These are phyloP conservation scores for Ephestia elutella DNA, from an alignment of 1,140 invertebrate species.

Conservation along the genomic window DNA sequence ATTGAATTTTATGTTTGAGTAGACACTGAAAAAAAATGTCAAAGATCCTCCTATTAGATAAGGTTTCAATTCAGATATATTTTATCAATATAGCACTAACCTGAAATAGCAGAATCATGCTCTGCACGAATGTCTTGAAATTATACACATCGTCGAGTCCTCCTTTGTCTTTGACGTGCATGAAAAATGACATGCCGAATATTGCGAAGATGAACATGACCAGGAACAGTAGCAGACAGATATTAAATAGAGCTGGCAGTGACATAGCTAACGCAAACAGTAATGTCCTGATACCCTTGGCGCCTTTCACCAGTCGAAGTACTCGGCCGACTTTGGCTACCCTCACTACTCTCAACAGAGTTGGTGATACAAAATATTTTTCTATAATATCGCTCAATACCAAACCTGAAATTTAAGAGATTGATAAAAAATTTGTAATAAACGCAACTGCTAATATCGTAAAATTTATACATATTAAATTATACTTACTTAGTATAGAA, in stretches of 20 bases:
- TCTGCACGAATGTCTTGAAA: slow-evolving; percentile 98
- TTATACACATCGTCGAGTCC: slow-evolving; percentile 98
- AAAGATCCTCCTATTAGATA: too few relatives aligned
- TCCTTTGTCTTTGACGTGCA: slow-evolving; percentile 95
- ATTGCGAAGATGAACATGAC: slow-evolving; percentile 99
- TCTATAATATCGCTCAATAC: slow-evolving; percentile 96
- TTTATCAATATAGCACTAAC: too few relatives aligned
- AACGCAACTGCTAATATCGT: not conserved
- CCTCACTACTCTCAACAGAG: slow-evolving; percentile 95
- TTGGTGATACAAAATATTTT: slow-evolving; percentile 98
- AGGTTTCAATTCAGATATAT: too few relatives aligned
- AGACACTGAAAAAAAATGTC: too few relatives aligned
- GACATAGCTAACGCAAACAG: slow-evolving; percentile 98
- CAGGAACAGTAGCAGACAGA: slow-evolving; percentile 96
- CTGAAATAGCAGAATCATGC: slow-evolving; percentile 98
- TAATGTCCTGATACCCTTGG: slow-evolving; percentile 97
- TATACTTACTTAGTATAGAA: slow-evolving; percentile 93
- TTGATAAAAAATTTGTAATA: not conserved
- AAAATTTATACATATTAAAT: not conserved
- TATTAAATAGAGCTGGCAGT: slow-evolving; percentile 98
- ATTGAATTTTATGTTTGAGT: too few relatives aligned
- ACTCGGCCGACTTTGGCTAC: slow-evolving; percentile 98
- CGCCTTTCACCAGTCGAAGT: slow-evolving; percentile 96
- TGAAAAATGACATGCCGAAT: slow-evolving; percentile 99
- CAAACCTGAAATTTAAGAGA: slow-evolving; percentile 81